Base-by-base conservation (phyloP, 2,113 vertebrate genomes). In the Pavo muticus region DNA sequence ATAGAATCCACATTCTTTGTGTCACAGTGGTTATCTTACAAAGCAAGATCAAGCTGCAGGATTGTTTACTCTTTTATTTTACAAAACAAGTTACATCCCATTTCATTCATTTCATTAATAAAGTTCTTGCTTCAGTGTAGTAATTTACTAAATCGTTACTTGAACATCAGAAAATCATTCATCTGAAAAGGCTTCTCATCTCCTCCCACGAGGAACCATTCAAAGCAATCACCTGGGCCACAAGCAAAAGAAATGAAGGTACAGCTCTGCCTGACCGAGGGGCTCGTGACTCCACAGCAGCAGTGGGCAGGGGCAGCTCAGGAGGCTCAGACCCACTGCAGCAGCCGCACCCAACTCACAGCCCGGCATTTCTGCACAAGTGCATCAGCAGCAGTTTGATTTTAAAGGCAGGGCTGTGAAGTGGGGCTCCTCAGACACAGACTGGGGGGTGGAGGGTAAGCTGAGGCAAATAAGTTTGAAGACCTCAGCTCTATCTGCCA, bases 1-100 rank as follows among this genome's bases (percentile, higher is more conserved):
- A 27, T 3, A 84, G 70, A 64, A 83, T 57, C 77, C 39, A 24
- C 35, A 56, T n/a, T 11, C 65, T 63, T 59, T 21, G 30, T 42
- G 30, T 91, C 90, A 93, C 92, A 60, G 89, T 74, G 94, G 78
- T 91, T 87, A 90, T 65, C 84, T 94, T 52, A 67, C 56, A 84
- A 75, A 93, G 54, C 88, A 84, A 61, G 35, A 80, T 68, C 56
- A 73, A 93, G 67, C 14, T 18, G 82, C 23, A 50, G 40, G 29
- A 60, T 6, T 37, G 60, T 30, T 79, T 20, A 74, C n/a, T 75
- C 67, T 42, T 30, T 57, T 14, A 14, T n/a, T 83, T 68, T 61
- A 39, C 57, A 44, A 68, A 93, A 74, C 50, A 64, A 82, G 73
- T 54, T 8, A 10, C 32, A 74, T 32, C 35, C 64, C 68, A 24